phyloP scores from a whole-genome alignment of 2,888 invertebrate species.

The Drosophila paracracens region DNA sequence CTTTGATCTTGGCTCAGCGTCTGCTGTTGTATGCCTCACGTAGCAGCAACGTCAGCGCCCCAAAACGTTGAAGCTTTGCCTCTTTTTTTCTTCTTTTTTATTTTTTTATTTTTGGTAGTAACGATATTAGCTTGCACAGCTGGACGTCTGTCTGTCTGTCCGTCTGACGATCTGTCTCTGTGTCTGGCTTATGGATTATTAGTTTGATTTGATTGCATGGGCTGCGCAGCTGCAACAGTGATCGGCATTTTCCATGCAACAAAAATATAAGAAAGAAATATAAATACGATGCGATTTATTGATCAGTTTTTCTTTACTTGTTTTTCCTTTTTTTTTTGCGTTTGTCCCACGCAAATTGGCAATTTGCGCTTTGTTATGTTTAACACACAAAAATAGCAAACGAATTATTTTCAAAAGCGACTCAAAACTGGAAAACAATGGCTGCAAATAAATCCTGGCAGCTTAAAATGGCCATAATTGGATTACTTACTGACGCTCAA shows the following conservation, averaged over 20 bases:
- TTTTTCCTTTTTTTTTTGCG: background rate
- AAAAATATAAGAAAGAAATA: background rate
- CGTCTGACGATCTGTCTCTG: slow-evolving; percentile 31
- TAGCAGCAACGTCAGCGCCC: slow-evolving; percentile 68
- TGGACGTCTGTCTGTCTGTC: slow-evolving; percentile 62
- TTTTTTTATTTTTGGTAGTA: slow-evolving; percentile 52
- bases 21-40: slow-evolving; percentile 46
- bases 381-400: slow-evolving; percentile 61
- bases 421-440: slow-evolving; percentile 65
- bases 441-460: slow-evolving; percentile 55
- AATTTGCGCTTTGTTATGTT: slow-evolving; percentile 70
- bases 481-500: slow-evolving; percentile 68
- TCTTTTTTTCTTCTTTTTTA: slow-evolving; percentile 52
- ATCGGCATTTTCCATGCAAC: slow-evolving; percentile 62
- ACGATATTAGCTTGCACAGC: slow-evolving; percentile 82
- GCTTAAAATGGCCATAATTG: slow-evolving; percentile 51
- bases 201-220: slow-evolving; percentile 80
- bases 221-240: slow-evolving; percentile 54
- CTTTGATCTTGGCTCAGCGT: slow-evolving; percentile 20
- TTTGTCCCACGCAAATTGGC: slow-evolving; percentile 67
- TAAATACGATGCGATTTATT: slow-evolving; percentile 15
- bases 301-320: slow-evolving; percentile 8
- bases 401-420: slow-evolving; percentile 40
- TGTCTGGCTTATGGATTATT: slow-evolving; percentile 77
- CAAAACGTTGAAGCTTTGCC: slow-evolving; percentile 56